Evolutionary conservation across 1,140 invertebrate genomes (phyloP), one percentile per base, ranked within the genome.

Genomic region (Phymastichus coffea): DNA sequence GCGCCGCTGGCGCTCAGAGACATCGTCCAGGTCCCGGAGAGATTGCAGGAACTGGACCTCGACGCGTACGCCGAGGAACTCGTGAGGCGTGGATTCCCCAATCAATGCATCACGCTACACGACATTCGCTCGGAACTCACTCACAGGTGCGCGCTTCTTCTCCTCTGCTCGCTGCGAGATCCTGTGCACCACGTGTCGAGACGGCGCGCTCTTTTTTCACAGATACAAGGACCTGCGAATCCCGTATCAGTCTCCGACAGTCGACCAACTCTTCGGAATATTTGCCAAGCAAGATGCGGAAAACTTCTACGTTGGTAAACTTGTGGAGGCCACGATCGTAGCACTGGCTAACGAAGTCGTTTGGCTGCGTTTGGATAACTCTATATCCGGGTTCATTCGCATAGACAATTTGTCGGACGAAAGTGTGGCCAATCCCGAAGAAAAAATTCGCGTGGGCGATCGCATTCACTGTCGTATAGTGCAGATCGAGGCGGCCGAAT

Each of bases 51-150:
- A 78, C 81, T 99, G 6, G 97, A 99, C 85, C 80, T 99, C 26
- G 97, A 99, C 78, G 97, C 97, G 0, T 99, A 99, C 77, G 97
- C 97, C 10, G 94, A 97, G 65, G 97, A 99, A 80, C 81, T 99
- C 46, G 92, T 97, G 72, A 83, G 95, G 63, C 96, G 98, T 81
- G 89, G 92, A 4, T 97, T 95, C 72, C 97, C 97, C 8, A 96
- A 98, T 72, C 99, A 99, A 72, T 94, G 91, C 67, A 96, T 97
- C 14, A 99, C 97, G 0, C 76, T 99, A 25, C 99, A 99, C 70
- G 97, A 99, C 71, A 99, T 99, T 53, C 81, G 96, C 61, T 92
- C 93, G 0, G 98, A 99, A 81, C 80, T 99, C 61, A 97, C 95
- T 76, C 65, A 66, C 33, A 49, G 58, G 43, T 56, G 35, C 0